Evolutionary conservation across 2,113 vertebrate genomes (phyloP).

Genomic region (Tenrec ecaudatus): DNA sequence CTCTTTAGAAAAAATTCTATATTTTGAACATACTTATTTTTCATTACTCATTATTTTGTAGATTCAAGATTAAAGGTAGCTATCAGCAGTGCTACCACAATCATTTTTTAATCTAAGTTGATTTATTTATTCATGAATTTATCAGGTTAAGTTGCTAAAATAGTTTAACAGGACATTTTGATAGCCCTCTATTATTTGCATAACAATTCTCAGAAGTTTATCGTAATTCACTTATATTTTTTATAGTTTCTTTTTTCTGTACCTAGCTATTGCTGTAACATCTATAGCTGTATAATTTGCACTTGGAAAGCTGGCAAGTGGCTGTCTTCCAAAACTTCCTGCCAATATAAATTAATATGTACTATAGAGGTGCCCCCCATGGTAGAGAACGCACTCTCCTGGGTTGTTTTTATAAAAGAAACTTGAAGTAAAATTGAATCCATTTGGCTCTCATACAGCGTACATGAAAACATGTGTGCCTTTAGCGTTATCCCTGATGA

Average conservation of each 20-base stretch:
- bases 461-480: slow-evolving; percentile 48
- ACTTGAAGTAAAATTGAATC: slow-evolving; percentile 66
- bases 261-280: slow-evolving; percentile 67
- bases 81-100: not conserved
- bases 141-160: not conserved
- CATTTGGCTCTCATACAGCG: slow-evolving; percentile 63
- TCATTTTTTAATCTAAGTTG: not conserved
- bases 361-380: slow-evolving; percentile 46
- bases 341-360: slow-evolving; percentile 83
- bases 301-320: slow-evolving; percentile 79
- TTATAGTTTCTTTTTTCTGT: slow-evolving; percentile 65
- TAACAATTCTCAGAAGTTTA: not conserved
- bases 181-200: not conserved
- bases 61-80: not conserved
- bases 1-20: not conserved
- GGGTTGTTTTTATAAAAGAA: slow-evolving; percentile 61
- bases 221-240: slow-evolving; percentile 17
- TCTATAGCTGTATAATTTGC: slow-evolving; percentile 17
- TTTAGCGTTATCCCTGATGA: slow-evolving; percentile 29
- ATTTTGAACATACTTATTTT: not conserved
- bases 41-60: not conserved
- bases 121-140: not conserved
- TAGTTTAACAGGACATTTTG: not conserved
- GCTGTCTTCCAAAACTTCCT: slow-evolving; percentile 75
- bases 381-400: slow-evolving; percentile 58